phyloP scores from a whole-genome alignment of 2,113 vertebrate species.

The Chamaetylas fuelleborni region DNA sequence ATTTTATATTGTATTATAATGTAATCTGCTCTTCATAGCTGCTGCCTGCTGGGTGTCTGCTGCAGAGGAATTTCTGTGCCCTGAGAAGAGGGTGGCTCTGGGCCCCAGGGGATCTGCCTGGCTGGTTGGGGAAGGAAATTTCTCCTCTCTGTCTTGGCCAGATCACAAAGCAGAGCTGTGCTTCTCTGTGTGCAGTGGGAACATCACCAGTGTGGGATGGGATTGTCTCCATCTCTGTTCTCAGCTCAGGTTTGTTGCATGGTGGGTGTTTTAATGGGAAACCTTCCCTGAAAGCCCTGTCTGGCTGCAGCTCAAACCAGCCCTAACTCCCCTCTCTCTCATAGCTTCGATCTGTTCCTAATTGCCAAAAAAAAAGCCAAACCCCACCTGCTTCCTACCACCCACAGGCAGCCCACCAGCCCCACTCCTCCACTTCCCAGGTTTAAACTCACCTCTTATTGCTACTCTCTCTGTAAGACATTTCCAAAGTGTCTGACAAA shows the following conservation, averaged over 20 bases:
- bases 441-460: neutral
- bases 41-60: neutral
- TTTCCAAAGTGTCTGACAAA: neutral
- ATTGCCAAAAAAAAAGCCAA: neutral
- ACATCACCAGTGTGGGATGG: rapidly evolving
- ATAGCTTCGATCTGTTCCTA: neutral
- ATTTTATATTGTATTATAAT: neutral
- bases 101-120: neutral
- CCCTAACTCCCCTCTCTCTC: neutral
- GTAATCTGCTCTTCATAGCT: neutral
- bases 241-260: neutral
- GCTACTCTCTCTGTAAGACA: neutral
- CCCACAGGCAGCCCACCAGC: neutral
- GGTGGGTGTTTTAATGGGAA: neutral
- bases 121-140: neutral
- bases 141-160: neutral
- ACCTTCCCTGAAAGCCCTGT: neutral
- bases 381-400: conserved; percentile 3
- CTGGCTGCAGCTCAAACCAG: neutral
- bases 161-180: neutral
- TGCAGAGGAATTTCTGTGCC: neutral
- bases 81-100: neutral
- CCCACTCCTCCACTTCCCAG: neutral
- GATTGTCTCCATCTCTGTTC: neutral
- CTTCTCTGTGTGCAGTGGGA: neutral